Conservation (phyloP, 2,888 invertebrate genomes). For the Andrena camellia region DNA sequence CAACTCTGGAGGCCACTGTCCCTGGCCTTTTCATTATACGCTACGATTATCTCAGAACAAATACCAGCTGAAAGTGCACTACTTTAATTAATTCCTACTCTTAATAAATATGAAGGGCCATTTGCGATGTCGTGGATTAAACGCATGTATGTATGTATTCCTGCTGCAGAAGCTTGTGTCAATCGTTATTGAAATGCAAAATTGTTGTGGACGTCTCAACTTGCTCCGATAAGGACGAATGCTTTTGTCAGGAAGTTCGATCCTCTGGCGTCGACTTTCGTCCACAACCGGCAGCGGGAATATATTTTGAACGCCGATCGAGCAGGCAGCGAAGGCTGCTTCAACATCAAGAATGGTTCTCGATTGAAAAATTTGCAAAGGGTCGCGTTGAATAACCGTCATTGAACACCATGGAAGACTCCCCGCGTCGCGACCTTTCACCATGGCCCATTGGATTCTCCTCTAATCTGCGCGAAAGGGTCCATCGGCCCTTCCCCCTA, state of each 20-base stretch:
- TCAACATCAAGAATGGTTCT: conserved; percentile 32
- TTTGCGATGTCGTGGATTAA: no score
- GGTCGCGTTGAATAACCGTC: conserved; percentile 48
- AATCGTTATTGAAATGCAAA: neutral
- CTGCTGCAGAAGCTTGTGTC: no score
- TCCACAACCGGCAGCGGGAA: neutral
- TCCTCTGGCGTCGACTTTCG: neutral
- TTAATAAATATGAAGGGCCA: neutral
- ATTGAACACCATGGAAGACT: conserved; percentile 39
- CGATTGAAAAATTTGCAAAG: conserved; percentile 39
- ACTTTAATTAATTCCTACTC: neutral
- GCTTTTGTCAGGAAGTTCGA: neutral
- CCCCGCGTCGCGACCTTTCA: conserved; percentile 56
- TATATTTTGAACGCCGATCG: conserved; percentile 15
- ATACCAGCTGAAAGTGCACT: neutral
- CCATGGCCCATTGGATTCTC: conserved; percentile 55
- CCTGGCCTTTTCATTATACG: conserved; percentile 1
- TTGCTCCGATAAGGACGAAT: neutral
- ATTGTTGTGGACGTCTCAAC: neutral
- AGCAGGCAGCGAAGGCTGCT: neutral
- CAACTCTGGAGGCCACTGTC: conserved; percentile 11
- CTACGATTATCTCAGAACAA: neutral
- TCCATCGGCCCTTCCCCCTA: conserved; percentile 34
- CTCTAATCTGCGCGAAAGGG: conserved; percentile 60
- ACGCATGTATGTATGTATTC: no score